Evolutionary conservation across 2,113 vertebrate genomes (phyloP), one percentile per base, ranked within the genome.

Genomic region (Penelope pileata): DNA sequence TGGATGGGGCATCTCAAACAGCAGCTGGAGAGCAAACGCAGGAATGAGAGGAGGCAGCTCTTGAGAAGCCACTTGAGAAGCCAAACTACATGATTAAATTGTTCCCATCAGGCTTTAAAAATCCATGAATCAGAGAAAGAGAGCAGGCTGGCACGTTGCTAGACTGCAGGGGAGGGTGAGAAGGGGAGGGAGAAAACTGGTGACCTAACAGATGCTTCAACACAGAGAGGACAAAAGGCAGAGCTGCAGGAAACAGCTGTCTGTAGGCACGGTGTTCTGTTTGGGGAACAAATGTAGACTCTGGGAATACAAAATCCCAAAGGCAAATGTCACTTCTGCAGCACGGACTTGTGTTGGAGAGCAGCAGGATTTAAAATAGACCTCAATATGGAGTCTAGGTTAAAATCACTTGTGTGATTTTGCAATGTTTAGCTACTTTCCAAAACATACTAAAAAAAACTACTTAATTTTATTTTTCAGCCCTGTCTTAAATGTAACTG

Each of bases 11-110:
- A 9, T 22, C 59, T 67, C 47, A 9, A 10, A n/a, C 54, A 36
- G 29, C 24, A 32, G 24, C 0, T 50, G 29, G 68, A 50, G 42
- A 73, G n/a, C 1, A 0, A 34, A 17, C 23, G 15, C 32, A 19
- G 40, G 45, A 83, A 30, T 0, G 1, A 58, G 27, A 4, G 1
- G 18, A 77, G 76, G 40, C n/a, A 22, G 51, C 24, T 91, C 42
- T 47, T 34, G 32, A 27, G 59, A 51, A 51, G 38, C 58, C 43
- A 19, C 16, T 36, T 2, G 22, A 78, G 76, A 54, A 83, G 40
- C 40, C 72, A 30, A 68, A 36, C 0, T 0, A 11, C 1, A 1
- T 34, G 80, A 30, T 69, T 50, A 17, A n/a, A 36, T 14, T 36
- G 12, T 6, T 59, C 60, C 38, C 83, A 77, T 34, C 11, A n/a